Conservation (phyloP, 2,888 invertebrate species). For the Eupithecia inturbata region DNA sequence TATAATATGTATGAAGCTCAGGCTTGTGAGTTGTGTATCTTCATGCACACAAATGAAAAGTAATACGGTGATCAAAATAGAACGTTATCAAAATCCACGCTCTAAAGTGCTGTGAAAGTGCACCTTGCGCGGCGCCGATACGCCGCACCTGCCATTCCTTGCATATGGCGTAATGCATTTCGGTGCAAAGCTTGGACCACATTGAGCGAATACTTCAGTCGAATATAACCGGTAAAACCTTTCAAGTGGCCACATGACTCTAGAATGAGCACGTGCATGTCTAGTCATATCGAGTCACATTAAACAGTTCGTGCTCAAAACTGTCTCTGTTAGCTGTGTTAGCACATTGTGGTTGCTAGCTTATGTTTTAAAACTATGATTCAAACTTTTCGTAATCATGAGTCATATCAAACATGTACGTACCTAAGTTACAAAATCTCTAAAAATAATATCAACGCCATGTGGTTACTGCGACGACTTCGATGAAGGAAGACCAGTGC, state of each 20-base stretch:
- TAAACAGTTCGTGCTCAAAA: slow-evolving; percentile 41
- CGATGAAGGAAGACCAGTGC: background rate
- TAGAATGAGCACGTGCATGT: slow-evolving; percentile 40
- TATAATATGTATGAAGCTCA: background rate
- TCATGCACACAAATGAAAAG: background rate
- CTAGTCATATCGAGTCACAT: slow-evolving; percentile 39
- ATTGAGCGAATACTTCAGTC: slow-evolving; percentile 51
- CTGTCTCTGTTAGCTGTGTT: slow-evolving; percentile 24
- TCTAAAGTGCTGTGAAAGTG: slow-evolving; percentile 65
- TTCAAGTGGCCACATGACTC: slow-evolving; percentile 49
- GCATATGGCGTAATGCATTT: slow-evolving; percentile 77
- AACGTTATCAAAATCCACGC: slow-evolving; percentile 58
- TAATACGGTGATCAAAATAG: slow-evolving; percentile 26
- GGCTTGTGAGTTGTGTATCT: background rate
- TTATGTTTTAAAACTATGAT: slow-evolving; percentile 33
- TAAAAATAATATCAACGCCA: background rate
- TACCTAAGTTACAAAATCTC: background rate
- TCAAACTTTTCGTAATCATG: slow-evolving; percentile 33
- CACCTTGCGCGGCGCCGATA: slow-evolving; percentile 68
- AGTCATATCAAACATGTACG: slow-evolving; percentile 25
- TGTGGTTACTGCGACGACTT: background rate
- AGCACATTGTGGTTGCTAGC: slow-evolving; percentile 30
- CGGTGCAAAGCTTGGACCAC: slow-evolving; percentile 67
- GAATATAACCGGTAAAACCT: slow-evolving; percentile 48
- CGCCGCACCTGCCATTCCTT: slow-evolving; percentile 74